Conservation (phyloP, 2,797 vertebrate genomes). For the Phrynocephalus guinanensis region DNA sequence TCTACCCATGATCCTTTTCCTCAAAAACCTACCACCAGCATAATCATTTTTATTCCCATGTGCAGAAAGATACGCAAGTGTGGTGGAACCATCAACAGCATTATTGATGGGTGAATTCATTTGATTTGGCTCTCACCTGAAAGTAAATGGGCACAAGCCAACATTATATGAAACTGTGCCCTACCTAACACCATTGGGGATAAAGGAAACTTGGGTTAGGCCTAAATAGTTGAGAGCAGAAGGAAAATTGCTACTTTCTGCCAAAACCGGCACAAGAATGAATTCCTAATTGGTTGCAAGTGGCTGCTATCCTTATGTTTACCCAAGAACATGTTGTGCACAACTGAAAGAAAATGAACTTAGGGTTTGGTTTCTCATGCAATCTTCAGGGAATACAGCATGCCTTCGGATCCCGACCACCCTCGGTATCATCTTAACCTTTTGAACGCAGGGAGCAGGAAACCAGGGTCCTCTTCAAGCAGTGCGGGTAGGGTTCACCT, state of each 20-base stretch:
- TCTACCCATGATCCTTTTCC: neutral
- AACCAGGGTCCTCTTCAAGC: neutral
- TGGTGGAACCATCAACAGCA: neutral
- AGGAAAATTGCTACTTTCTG: neutral
- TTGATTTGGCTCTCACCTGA: neutral
- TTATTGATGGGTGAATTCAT: neutral
- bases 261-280: neutral
- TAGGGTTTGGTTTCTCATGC: neutral
- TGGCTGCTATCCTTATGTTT: neutral
- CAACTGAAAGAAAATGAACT: neutral
- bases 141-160: neutral
- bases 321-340: neutral
- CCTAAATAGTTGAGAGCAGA: neutral
- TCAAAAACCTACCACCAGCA: neutral
- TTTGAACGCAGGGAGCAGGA: neutral
- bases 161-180: neutral
- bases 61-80: neutral
- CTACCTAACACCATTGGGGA: neutral
- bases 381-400: neutral
- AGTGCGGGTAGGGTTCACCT: no score
- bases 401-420: neutral
- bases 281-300: neutral
- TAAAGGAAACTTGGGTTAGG: neutral
- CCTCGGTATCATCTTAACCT: no score
- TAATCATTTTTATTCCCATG: neutral